These are phyloP conservation scores for Garra rufa DNA, from an alignment of 2,113 vertebrate species.

Conservation along the genomic window DNA sequence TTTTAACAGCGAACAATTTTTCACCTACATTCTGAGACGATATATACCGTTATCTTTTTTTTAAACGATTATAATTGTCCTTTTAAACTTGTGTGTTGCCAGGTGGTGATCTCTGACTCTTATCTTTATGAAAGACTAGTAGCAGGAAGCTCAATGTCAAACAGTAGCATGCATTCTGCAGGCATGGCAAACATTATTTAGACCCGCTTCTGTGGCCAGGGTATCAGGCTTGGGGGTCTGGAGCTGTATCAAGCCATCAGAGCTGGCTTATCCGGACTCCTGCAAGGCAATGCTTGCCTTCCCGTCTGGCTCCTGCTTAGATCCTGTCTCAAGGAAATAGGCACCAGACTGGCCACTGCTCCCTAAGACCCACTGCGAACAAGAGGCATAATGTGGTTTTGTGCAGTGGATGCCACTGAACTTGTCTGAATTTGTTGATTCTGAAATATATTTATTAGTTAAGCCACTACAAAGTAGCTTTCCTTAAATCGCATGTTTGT, in stretches of 20 bases:
- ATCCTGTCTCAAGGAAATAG: constrained; percentile 71
- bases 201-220: constrained; percentile 50
- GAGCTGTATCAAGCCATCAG: constrained; percentile 64
- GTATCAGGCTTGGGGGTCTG: constrained; percentile 61
- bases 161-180: constrained; percentile 44
- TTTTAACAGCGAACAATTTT: background rate
- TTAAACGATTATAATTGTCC: background rate
- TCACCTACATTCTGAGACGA: background rate
- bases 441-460: background rate
- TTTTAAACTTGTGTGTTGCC: background rate
- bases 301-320: constrained; percentile 71
- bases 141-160: constrained; percentile 28
- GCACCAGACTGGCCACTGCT: constrained; percentile 64
- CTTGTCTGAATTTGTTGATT: background rate
- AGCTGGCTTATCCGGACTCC: constrained; percentile 74
- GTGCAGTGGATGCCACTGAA: constrained; percentile 39
- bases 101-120: background rate
- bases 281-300: constrained; percentile 68
- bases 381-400: constrained; percentile 53
- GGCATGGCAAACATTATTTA: constrained; percentile 33
- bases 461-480: background rate
- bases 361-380: constrained; percentile 49
- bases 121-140: constrained; percentile 28
- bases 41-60: background rate
- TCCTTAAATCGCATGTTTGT: background rate